Percentiles rank a stretch among this genome's conserved stretches.
These are phyloP conservation scores for Microplitis manilae DNA, from an alignment of 2,888 invertebrate species.

Conservation along the genomic window DNA sequence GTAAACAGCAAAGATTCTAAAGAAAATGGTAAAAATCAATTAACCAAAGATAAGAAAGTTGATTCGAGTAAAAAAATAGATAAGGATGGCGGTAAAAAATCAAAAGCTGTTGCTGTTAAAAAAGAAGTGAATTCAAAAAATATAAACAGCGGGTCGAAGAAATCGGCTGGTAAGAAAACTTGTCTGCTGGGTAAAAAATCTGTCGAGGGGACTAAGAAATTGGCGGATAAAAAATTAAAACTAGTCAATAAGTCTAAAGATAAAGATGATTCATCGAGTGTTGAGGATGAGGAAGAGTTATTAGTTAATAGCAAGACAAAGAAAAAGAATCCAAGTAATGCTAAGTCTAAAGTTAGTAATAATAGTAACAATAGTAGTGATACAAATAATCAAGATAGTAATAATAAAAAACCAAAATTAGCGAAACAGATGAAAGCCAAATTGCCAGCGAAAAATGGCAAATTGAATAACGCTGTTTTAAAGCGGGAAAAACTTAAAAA, in stretches of 20 bases:
- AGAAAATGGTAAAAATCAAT: constrained; percentile 58
- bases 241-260: constrained; percentile 63
- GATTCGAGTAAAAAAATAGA: constrained; percentile 64
- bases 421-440: constrained; percentile 65
- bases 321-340: constrained; percentile 55
- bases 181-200: constrained; percentile 60
- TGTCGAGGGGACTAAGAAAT: constrained; percentile 62
- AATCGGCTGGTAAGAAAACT: constrained; percentile 60
- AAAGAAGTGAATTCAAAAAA: constrained; percentile 45
- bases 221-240: constrained; percentile 66
- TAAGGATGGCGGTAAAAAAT: constrained; percentile 54
- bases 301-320: constrained; percentile 50
- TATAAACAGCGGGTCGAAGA: constrained; percentile 53
- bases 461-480: constrained; percentile 52
- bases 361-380: neutral
- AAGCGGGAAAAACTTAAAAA: constrained; percentile 64
- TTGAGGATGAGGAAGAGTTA: constrained; percentile 37
- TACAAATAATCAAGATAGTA: constrained; percentile 53
- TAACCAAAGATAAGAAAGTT: constrained; percentile 64
- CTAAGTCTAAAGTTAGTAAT: constrained; percentile 52
- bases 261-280: constrained; percentile 38
- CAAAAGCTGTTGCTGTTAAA: constrained; percentile 42
- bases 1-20: constrained; percentile 58
- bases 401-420: constrained; percentile 65
- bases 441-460: constrained; percentile 60